A percentile compares a stretch with the other conserved stretches of the same genome.
phyloP scores from a whole-genome alignment of 2,797 vertebrate species.

The Acrossocheilus wenchowensis region DNA sequence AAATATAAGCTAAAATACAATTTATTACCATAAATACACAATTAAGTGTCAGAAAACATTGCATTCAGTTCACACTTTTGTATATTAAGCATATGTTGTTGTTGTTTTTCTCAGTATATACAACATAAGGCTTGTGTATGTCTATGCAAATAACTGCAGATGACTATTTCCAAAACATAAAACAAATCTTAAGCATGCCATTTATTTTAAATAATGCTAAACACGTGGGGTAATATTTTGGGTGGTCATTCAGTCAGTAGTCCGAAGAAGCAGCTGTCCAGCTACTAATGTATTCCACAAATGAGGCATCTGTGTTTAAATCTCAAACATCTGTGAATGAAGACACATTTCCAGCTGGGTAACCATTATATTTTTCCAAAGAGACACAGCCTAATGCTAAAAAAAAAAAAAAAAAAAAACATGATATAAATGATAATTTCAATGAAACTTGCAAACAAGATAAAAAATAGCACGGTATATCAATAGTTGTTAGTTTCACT shows the following conservation, averaged over 20 bases:
- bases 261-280: background rate
- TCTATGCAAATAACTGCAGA: background rate
- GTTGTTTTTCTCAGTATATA: background rate
- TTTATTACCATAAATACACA: background rate
- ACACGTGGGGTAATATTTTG: background rate
- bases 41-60: background rate
- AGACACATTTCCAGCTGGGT: background rate
- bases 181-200: background rate
- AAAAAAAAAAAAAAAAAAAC: background rate
- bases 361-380: background rate
- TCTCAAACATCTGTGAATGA: slow-evolving; percentile 23
- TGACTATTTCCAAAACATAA: background rate
- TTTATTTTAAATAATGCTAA: background rate
- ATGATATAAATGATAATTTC: background rate
- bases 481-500: background rate
- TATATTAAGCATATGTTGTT: background rate
- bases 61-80: background rate
- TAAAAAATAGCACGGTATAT: background rate
- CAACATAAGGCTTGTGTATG: background rate
- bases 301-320: slow-evolving; percentile 25
- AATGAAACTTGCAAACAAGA: background rate
- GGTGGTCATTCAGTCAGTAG: background rate
- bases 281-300: slow-evolving; percentile 16
- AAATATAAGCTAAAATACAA: background rate
- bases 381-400: background rate